Conservation (phyloP, 2,888 invertebrate species). For the Furcula furcula region DNA sequence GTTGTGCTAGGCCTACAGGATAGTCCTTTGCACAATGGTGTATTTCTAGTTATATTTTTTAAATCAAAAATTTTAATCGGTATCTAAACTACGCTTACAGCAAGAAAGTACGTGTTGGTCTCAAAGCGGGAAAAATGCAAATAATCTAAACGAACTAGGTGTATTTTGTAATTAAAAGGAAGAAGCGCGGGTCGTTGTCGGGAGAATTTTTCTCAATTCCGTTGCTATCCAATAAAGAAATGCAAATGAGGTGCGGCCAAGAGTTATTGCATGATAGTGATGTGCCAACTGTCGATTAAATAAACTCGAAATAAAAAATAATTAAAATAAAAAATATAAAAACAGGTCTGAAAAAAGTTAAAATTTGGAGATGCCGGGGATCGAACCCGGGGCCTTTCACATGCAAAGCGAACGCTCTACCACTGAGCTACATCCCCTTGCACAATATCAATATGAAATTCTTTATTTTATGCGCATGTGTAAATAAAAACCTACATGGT, state of each 20-base stretch:
- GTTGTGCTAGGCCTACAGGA: no score
- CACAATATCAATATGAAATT: background rate
- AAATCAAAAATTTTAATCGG: no score
- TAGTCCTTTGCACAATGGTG: no score
- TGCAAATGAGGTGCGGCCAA: constrained; percentile 74
- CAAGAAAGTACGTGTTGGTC: no score
- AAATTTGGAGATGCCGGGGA: constrained; percentile 94
- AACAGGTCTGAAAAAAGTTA: no score
- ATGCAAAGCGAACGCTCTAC: constrained; percentile 99
- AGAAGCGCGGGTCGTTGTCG: constrained; percentile 30
- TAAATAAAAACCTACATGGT: background rate
- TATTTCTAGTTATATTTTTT: no score
- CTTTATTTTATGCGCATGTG: background rate
- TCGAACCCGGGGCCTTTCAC: constrained; percentile 99
- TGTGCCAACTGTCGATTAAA: constrained; percentile 9
- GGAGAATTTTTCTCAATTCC: constrained; percentile 75
- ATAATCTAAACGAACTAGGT: no score
- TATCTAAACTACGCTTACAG: no score
- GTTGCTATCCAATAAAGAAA: constrained; percentile 76
- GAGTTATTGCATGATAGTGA: constrained; percentile 61
- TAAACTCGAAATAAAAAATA: background rate
- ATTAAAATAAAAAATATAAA: background rate
- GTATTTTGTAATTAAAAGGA: constrained; percentile 63
- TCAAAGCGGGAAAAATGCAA: no score
- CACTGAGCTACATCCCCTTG: constrained; percentile 94